Base-by-base conservation (phyloP, 1,140 invertebrate genomes). In the Scaptomyza montana region DNA sequence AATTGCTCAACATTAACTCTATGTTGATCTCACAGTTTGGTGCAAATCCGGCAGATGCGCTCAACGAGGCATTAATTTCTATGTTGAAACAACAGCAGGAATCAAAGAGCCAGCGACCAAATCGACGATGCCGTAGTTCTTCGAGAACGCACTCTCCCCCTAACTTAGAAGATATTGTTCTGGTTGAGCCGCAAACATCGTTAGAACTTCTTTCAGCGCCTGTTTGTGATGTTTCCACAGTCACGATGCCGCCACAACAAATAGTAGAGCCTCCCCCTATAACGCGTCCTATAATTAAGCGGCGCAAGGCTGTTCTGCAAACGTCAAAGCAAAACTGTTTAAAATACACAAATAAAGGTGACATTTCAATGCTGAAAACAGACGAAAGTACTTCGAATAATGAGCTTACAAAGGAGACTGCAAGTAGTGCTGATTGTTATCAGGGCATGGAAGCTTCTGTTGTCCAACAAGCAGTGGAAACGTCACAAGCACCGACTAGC, bases 81-180 rank as follows among this genome's bases (percentile, higher is more conserved):
- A 65, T 85, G 63, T 63, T 86, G n/a, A 77, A 89, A 33, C 69
- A 85, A 10, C 84, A 90, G 10, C 67, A 84, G 33, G 63, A 74
- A 49, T 59, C 62, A 16, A 71, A 78, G 21, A 39, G 59, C 13
- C 63, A 77, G 13, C 59, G 68, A 0, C 39, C 68, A 25, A 50
- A 16, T 33, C 54, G 57, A 1, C 56, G 63, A 13, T 71, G 85
- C 21, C 67, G 77, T 7, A 90, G 75, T 66, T 51, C 47, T 5
- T 80, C 84, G 1, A 43, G 53, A 36, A 54, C 53, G 0, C 62
- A 25, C 39, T 53, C 50, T 49, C 12, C 49, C 7, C 19, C 75
- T 3, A 85, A 89, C 55, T 61, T 91, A 12, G 90, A 91, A 46
- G 90, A 91, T 46, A 87, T 91, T 56, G 76, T 90, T 30, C 61